Percentiles rank a stretch among this genome's conserved stretches.
Evolutionary conservation across 2,888 invertebrate species (phyloP).

Genomic region (Apodemia hepburni): DNA sequence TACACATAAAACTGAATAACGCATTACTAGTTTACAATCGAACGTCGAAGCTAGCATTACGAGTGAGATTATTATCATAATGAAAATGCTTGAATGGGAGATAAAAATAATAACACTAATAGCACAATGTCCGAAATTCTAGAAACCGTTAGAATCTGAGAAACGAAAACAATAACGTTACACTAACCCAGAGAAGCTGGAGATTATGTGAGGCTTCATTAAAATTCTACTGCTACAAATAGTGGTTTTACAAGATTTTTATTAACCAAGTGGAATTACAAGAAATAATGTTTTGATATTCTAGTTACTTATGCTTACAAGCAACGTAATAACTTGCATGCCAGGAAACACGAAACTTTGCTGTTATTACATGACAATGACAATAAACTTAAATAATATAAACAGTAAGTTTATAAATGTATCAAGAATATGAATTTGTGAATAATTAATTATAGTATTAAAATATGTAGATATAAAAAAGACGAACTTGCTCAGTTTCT

Average conservation of each 20-base stretch:
- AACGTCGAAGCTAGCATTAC: constrained; percentile 5
- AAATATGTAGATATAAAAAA: no score
- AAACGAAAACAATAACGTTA: constrained; percentile 29
- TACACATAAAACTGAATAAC: not conserved
- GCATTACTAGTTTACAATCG: constrained; percentile 3
- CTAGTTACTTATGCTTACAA: no score
- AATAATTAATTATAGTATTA: no score
- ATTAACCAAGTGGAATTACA: not conserved
- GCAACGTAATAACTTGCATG: no score
- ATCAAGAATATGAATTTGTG: no score
- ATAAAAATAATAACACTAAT: constrained; percentile 19
- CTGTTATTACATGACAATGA: no score
- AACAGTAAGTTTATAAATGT: no score
- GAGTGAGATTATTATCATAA: constrained; percentile 14
- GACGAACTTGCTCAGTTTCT: no score
- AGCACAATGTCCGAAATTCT: constrained; percentile 16
- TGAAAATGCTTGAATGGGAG: constrained; percentile 9
- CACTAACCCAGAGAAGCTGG: constrained; percentile 24
- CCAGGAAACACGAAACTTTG: no score
- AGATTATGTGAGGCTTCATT: constrained; percentile 16
- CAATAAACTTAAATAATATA: no score
- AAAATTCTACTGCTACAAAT: constrained; percentile 16
- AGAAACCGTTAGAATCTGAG: constrained; percentile 24
- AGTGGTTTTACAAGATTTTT: constrained; percentile 15
- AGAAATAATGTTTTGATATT: no score